phyloP scores from a whole-genome alignment of 2,113 vertebrate species.

The Scytalopus superciliaris region DNA sequence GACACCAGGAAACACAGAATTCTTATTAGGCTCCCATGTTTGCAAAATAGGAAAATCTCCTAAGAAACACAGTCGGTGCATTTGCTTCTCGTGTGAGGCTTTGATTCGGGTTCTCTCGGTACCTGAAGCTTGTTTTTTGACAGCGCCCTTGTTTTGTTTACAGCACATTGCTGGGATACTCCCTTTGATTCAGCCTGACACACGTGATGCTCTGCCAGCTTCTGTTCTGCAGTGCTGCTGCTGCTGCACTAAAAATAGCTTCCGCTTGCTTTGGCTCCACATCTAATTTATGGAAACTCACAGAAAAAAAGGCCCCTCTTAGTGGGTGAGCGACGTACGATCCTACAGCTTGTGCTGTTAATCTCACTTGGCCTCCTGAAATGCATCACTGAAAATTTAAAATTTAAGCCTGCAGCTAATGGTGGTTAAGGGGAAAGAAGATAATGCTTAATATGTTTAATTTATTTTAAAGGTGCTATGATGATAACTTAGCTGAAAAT shows the following conservation, averaged over 20 bases:
- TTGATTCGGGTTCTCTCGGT: conserved; percentile 38
- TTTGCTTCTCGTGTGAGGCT: neutral
- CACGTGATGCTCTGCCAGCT: conserved; percentile 84
- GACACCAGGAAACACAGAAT: neutral
- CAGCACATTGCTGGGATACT: conserved; percentile 89
- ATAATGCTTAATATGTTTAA: neutral
- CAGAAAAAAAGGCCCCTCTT: conserved; percentile 68
- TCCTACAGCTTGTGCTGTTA: neutral
- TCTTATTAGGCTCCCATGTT: neutral
- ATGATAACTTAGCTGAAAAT: neutral
- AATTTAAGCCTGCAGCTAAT: neutral
- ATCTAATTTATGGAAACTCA: conserved; percentile 90
- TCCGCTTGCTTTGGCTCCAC: conserved; percentile 87
- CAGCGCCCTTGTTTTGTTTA: conserved; percentile 89
- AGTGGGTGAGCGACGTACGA: conserved; percentile 71
- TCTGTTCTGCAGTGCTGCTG: conserved; percentile 86
- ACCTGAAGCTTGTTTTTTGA: conserved; percentile 78
- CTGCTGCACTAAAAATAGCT: conserved; percentile 87
- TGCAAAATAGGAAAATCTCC: conserved; percentile 50
- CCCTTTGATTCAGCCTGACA: conserved; percentile 87
- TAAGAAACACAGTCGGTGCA: neutral
- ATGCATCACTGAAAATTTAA: neutral
- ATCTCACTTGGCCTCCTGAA: neutral
- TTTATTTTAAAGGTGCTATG: neutral
- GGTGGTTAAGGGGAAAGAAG: neutral